A percentile compares a stretch with the other conserved stretches of the same genome.
Evolutionary conservation across 2,888 invertebrate genomes (phyloP).

Genomic region (Macrosiphum euphorbiae): DNA sequence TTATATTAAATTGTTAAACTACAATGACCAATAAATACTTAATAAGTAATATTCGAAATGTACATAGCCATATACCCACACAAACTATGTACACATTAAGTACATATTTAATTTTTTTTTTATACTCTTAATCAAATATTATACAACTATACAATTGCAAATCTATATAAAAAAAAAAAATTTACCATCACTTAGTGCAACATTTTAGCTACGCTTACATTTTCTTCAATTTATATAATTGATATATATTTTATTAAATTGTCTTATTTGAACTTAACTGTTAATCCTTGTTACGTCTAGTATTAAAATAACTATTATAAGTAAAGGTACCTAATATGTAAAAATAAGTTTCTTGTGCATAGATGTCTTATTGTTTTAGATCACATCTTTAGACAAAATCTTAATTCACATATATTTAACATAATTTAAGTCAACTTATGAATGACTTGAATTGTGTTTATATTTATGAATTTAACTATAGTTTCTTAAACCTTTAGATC

Average conservation of each 20-base stretch:
- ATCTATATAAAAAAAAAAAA: background rate
- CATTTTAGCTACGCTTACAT: background rate
- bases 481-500: constrained; percentile 34
- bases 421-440: background rate
- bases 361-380: background rate
- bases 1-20: background rate
- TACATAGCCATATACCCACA: background rate
- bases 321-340: background rate
- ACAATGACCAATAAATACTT: background rate
- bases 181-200: no score
- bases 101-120: background rate
- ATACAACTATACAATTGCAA: background rate
- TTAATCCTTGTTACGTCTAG: background rate
- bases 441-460: background rate
- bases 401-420: background rate
- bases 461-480: background rate
- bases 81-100: background rate
- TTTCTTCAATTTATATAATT: no score
- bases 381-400: background rate
- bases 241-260: no score
- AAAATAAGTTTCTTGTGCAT: background rate
- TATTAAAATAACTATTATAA: background rate
- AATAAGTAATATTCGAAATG: background rate
- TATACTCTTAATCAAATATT: background rate
- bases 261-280: background rate